Base-by-base conservation (phyloP, 2,113 vertebrate genomes). In the Gallinago paraguaiae region DNA sequence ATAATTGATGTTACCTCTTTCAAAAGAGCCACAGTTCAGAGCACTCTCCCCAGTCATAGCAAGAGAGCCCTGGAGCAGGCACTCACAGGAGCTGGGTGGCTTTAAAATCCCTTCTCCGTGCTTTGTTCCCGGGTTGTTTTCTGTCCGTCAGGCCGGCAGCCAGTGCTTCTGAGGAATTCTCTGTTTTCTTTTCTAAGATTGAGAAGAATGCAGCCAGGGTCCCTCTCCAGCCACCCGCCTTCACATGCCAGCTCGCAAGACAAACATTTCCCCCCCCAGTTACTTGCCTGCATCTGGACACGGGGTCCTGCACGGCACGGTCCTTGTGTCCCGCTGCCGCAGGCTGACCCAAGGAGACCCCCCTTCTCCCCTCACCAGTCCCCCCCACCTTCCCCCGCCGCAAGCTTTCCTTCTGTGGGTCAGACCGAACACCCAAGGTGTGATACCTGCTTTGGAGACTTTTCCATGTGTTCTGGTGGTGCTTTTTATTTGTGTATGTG, bases 171-270 rank as follows among this genome's bases (percentile, higher is more conserved):
- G 94, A 93, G 92, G 93, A 95, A 95, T 93, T 93, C 61, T 88
- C 85, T 72, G 46, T 93, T 95, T 96, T 95, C 76, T 95, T 97
- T 95, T 92, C 48, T 56, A 63, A 92, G 89, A 88, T 71, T 82
- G 92, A 90, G 75, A 90, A 90, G 93, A 95, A 94, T 86, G 86
- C 65, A 79, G 72, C 61, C 85, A 45, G 92, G 78, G 81, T 91
- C 91, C 67, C 67, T 64, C 64, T 71, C 51, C 60, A 67, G 68
- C 75, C 88, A 81, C 71, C 53, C 12, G 63, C 79, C 80, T 71
- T 84, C 86, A 30, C n/a, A 37, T 6, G 25, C 84, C 70, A 12
- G 30, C 56, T 43, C 2, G 9, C 50, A 89, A 84, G 78, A 75
- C 65, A 69, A 65, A 53, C 83, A 86, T 57, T 39, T 12, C 24